Base-by-base conservation (phyloP, 1,140 invertebrate species). In the Neodiprion lecontei region DNA sequence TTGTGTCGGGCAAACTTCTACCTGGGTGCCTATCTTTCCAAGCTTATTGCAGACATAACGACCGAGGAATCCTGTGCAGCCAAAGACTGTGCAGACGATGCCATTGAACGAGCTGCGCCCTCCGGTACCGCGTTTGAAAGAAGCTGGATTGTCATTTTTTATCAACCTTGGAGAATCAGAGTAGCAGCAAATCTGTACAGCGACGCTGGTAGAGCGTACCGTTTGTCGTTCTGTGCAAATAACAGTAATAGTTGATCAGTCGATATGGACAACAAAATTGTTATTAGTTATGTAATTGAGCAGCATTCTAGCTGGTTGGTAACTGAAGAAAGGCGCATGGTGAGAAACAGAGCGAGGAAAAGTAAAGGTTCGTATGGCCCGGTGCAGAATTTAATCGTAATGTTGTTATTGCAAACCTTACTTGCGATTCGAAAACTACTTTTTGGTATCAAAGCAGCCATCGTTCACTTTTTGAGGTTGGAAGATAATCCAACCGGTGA, bases 31-130 rank as follows among this genome's bases (percentile, higher is more conserved):
- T 78, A 91, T 92, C 89, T 95, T 97, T 83, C 97, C 97, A 47
- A 99, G 87, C 83, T 92, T 92, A 83, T 98, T 98, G 80, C 94
- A 93, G 17, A 99, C 90, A 89, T 94, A 92, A 71, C 91, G 87
- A 0, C 98, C 98, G 9, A 99, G 83, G 81, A 97, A 97, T 10
- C 98, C 98, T 71, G 91, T 93, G 65, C 92, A 91, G 49, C 98
- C 98, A 89, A 99, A 99, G 3, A 99, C 93, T n/a, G 98, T 99
- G 10, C 96, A 97, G 7, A 99, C 96, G 75, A 96, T 92, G 0
- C 99, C 98, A 89, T 95, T 99, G 84, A 99, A 99, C 81, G 97
- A 98, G 77, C 95, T 95, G 28, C 98, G 92, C 50, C 98, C 98
- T 50, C 98, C 98, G 65, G 95, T 96, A 23, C 97, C 98, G 83